Evolutionary conservation across 1,140 invertebrate genomes (phyloP), one percentile per base, ranked within the genome.

Genomic region (Phymastichus coffea): DNA sequence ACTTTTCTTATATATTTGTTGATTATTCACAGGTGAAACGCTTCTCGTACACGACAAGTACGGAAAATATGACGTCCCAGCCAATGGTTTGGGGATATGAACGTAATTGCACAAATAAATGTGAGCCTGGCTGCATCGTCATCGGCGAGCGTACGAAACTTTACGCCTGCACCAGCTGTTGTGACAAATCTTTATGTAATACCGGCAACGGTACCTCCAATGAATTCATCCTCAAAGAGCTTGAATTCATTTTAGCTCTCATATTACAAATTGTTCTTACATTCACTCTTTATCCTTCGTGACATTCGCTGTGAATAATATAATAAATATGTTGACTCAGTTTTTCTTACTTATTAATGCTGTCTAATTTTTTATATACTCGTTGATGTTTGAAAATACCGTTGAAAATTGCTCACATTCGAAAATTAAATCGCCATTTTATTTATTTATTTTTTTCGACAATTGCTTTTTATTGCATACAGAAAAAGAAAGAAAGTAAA

Each of bases 101-200:
- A 74, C 80, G 92, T 3, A 89, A 90, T 64, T 94, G 92, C 68
- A 86, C 88, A 0, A 87, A 86, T 54, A 86, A 87, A 69, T 94
- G 92, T 72, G 90, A 93, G 63, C 84, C 90, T 0, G 91, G 91
- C 9, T 94, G 91, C 75, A 92, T 93, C 59, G 84, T 93, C 7
- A 92, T 93, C 57, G 91, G 89, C 0, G 92, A 94, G 73, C 76
- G 92, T 22, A 93, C 90, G 1, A 93, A 94, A 70, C 74, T 94
- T 0, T 90, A 91, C 70, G 88, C 90, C 3, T 93, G 91, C 70
- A 92, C 89, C 0, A 86, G 87, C 1, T 94, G 92, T 68, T 94
- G 92, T 71, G 84, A 86, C 57, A 83, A 82, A 17, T 86, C 86
- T n/a, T 82, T 88, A 1, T 94, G 91, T 75, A 93, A 93, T 74